Conservation (phyloP, 2,888 invertebrate species). For the Cantharis flavilabris region DNA sequence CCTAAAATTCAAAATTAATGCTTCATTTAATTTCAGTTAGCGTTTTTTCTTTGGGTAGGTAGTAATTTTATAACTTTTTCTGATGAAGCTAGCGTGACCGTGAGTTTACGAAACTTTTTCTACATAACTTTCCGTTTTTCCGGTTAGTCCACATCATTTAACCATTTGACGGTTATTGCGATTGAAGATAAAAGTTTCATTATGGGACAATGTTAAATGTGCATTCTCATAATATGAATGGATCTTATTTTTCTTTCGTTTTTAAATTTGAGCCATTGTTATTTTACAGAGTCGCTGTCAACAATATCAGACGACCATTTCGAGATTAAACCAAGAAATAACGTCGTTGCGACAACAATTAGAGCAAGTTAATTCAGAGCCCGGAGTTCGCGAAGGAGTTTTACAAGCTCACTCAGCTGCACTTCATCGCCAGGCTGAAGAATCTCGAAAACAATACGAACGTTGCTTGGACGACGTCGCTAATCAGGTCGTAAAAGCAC, state of each 20-base stretch:
- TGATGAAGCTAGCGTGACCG: neutral
- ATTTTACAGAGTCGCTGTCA: constrained; percentile 68
- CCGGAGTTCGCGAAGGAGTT: constrained; percentile 60
- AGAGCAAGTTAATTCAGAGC: constrained; percentile 52
- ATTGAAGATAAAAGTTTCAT: constrained; percentile 4
- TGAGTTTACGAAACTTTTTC: neutral
- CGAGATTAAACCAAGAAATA: constrained; percentile 70
- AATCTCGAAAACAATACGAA: constrained; percentile 75
- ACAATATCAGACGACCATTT: constrained; percentile 72
- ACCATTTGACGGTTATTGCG: constrained; percentile 9
- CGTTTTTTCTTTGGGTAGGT: neutral
- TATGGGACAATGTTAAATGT: constrained; percentile 3
- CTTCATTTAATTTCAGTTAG: neutral
- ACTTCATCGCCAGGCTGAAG: constrained; percentile 67
- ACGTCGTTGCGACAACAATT: constrained; percentile 68
- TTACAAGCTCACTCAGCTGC: constrained; percentile 65
- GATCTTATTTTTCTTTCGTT: neutral
- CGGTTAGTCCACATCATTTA: neutral
- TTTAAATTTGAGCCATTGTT: constrained; percentile 45
- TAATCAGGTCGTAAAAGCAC: constrained; percentile 79
- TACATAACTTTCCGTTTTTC: neutral
- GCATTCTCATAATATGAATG: constrained; percentile 3
- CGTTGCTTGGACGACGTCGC: constrained; percentile 81
- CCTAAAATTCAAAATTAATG: neutral
- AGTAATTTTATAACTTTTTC: neutral